Base-by-base conservation (phyloP, 2,888 invertebrate genomes). In the Cynaeus angustus region DNA sequence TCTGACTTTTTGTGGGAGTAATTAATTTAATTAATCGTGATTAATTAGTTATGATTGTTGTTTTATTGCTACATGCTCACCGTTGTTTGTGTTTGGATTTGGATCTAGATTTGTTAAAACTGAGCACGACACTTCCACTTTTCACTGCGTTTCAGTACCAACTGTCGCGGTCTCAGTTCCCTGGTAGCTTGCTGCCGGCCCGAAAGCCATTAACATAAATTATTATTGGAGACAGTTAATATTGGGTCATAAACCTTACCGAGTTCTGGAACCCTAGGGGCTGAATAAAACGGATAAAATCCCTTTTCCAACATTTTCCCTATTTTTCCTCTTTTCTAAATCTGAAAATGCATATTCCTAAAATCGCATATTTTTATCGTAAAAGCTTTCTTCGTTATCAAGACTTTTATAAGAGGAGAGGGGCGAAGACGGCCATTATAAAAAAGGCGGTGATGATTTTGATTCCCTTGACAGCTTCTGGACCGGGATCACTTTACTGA, bases 201-300 rank as follows among this genome's bases (percentile, higher is more conserved):
- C 78, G 78, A 79, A 81, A 80, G 81, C 85, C 85, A 85, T 85
- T 86, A 85, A 84, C 85, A 86, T 86, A 86, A 88, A 88, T 89
- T 88, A 88, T 88, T 87, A 86, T 86, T 85, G 87, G 87, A 86
- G 88, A 89, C 88, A 88, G 88, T 87, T 85, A 86, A 85, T 85
- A 85, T 85, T 85, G 83, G 84, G 85, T 84, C 85, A 84, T 85
- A 85, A 86, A 85, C 84, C 81, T 83, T 82, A 75, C 79, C 74
- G 77, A 74, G 75, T 74, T 74, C 72, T 74, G 67, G 71, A 76
- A 74, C 72, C 72, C 72, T 38, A 56, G 56, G 77, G 78, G 74
- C 71, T 58, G 55, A 65, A 73, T 66, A 45, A 21, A 1, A 21
- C 21, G 21, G 21, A 21, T 21, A 21, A 65, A 53, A 52, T 65